Evolutionary conservation across 2,113 vertebrate species (phyloP).

Genomic region (Holacanthus passer): DNA sequence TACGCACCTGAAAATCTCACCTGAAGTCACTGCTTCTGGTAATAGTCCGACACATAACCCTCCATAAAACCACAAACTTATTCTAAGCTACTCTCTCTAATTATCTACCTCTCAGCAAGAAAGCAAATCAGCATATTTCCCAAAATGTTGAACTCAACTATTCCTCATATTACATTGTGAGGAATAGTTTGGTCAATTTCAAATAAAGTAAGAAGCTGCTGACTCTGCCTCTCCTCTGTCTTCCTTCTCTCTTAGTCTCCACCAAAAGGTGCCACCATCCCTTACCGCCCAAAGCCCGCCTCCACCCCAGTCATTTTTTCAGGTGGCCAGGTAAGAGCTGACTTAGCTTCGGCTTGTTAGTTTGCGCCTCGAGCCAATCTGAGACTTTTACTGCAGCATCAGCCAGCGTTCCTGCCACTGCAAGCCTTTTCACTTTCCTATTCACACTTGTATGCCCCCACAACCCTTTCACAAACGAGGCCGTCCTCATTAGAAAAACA

Average conservation of each 20-base stretch:
- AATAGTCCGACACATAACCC: neutral
- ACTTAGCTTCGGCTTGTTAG: conserved; percentile 82
- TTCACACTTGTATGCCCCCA: conserved; percentile 75
- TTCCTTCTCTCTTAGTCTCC: conserved; percentile 94
- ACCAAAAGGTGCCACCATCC: conserved; percentile 99
- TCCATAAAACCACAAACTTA: neutral
- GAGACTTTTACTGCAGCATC: conserved; percentile 92
- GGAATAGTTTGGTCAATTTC: neutral
- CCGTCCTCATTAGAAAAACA: neutral
- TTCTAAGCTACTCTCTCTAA: neutral
- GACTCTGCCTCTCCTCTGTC: conserved; percentile 84
- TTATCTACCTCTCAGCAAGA: neutral
- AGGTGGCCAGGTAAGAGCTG: conserved; percentile 99
- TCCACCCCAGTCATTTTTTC: conserved; percentile 99
- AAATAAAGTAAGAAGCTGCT: neutral
- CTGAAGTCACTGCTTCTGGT: neutral
- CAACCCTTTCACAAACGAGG: neutral
- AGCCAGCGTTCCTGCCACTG: conserved; percentile 92
- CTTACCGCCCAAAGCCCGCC: conserved; percentile 98
- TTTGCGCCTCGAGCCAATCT: conserved; percentile 89
- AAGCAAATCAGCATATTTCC: neutral
- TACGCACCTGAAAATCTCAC: neutral
- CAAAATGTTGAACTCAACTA: neutral
- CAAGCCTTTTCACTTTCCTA: conserved; percentile 84
- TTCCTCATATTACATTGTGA: neutral